Evolutionary conservation across 1,140 invertebrate species (phyloP).

Genomic region (Cherax quadricarinatus): DNA sequence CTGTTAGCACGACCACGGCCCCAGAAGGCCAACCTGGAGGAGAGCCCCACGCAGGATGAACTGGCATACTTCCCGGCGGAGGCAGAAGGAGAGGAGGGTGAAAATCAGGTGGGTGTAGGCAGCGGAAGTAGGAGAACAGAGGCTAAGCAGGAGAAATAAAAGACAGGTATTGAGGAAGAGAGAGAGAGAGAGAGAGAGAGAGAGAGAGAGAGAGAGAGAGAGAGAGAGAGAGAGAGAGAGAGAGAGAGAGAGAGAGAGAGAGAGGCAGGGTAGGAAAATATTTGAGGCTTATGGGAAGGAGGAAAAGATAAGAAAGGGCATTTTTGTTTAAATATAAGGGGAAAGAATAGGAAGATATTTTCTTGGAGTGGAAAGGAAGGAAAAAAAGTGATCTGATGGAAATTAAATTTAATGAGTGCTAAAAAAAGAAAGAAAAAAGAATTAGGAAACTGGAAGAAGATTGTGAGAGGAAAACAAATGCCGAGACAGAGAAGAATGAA

Average conservation of each 20-base stretch:
- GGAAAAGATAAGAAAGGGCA: too few species aligned
- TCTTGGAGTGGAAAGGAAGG: background rate
- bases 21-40: conserved; percentile 30
- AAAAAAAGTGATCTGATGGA: too few species aligned
- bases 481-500: too few species aligned
- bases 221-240: background rate
- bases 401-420: too few species aligned
- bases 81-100: conserved; percentile 14
- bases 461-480: too few species aligned
- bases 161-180: background rate
- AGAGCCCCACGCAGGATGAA: conserved; percentile 25
- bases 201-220: too few species aligned
- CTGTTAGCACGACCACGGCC: conserved; percentile 6
- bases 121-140: background rate
- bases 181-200: background rate
- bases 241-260: background rate
- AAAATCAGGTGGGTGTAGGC: background rate
- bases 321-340: too few species aligned
- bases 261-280: too few species aligned
- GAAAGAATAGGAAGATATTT: too few species aligned
- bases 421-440: too few species aligned
- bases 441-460: too few species aligned
- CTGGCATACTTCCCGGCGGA: conserved; percentile 53
- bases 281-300: too few species aligned
- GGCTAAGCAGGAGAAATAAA: background rate